A percentile compares a stretch with the other conserved stretches of the same genome.
phyloP scores from a whole-genome alignment of 2,797 vertebrate species.

The Nyctibius grandis region DNA sequence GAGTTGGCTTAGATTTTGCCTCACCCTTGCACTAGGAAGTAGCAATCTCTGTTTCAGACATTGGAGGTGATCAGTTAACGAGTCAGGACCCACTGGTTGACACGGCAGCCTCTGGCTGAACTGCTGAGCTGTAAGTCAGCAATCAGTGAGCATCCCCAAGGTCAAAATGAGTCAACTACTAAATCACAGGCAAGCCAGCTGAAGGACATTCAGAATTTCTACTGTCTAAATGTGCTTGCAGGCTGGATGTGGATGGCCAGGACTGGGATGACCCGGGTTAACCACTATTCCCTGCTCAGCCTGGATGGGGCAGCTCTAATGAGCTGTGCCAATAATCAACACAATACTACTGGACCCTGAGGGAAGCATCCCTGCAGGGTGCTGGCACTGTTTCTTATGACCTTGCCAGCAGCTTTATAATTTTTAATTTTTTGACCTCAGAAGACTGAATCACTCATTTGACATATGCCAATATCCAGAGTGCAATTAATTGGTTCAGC shows the following conservation, averaged over 20 bases:
- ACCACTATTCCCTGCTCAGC: neutral
- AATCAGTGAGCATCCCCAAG: neutral
- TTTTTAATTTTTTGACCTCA: neutral
- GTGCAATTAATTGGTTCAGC: neutral
- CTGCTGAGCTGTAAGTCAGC: neutral
- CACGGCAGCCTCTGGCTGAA: neutral
- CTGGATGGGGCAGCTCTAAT: neutral
- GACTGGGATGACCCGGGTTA: neutral
- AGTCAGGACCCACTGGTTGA: neutral
- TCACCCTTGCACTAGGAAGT: neutral
- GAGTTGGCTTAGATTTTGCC: neutral
- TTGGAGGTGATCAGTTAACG: neutral
- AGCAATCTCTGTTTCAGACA: neutral
- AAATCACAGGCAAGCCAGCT: neutral
- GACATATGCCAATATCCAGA: neutral
- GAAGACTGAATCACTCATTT: neutral
- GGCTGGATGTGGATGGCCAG: neutral
- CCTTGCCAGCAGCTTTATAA: neutral
- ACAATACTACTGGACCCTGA: neutral
- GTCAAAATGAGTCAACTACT: neutral
- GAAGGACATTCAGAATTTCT: neutral
- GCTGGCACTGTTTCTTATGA: neutral
- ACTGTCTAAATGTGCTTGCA: neutral
- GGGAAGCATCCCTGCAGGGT: neutral
- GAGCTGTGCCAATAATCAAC: neutral